Evolutionary conservation across 1,140 invertebrate genomes (phyloP).

Genomic region (Batillaria attramentaria): DNA sequence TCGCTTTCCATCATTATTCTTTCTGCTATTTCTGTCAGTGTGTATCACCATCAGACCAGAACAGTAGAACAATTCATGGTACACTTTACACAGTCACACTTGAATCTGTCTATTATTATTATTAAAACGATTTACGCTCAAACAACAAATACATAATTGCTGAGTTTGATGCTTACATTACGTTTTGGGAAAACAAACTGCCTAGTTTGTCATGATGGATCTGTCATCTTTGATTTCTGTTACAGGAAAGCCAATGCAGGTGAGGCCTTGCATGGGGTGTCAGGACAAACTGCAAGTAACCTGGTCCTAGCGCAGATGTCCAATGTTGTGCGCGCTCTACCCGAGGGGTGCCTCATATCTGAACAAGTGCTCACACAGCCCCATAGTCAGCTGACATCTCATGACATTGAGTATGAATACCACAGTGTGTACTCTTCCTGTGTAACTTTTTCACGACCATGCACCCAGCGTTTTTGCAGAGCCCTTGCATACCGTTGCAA

Average conservation of each 20-base stretch:
- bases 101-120: no score
- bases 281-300: slow-evolving; percentile 58
- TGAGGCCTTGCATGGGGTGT: slow-evolving; percentile 40
- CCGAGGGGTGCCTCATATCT: slow-evolving; percentile 52
- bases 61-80: no score
- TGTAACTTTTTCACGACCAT: no score
- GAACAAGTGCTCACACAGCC: slow-evolving; percentile 44
- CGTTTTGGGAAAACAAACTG: background rate
- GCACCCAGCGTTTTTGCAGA: no score
- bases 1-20: no score
- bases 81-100: no score
- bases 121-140: no score
- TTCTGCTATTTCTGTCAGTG: no score
- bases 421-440: no score
- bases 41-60: no score
- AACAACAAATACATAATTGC: background rate
- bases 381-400: background rate
- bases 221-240: background rate
- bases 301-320: slow-evolving; percentile 62
- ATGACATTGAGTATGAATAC: background rate
- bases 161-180: background rate
- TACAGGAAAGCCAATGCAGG: slow-evolving; percentile 59
- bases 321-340: slow-evolving; percentile 51
- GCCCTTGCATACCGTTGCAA: no score
- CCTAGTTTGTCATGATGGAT: background rate